A percentile compares a stretch with the other conserved stretches of the same genome.
Evolutionary conservation across 2,888 invertebrate species (phyloP).

Genomic region (Rhamphomyia laevipes): DNA sequence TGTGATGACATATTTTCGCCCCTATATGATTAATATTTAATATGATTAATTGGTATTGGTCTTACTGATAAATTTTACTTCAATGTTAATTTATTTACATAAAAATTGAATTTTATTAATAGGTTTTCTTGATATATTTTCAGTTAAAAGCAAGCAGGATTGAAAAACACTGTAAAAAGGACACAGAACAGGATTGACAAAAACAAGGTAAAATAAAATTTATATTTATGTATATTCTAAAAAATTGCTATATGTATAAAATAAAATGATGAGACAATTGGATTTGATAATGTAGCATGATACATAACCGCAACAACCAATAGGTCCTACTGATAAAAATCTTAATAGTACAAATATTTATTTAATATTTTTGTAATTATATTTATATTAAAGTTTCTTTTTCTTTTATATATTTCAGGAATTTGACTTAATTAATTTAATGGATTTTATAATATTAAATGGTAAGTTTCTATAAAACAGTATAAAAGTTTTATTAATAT

Average conservation of each 20-base stretch:
- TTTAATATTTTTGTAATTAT: not conserved
- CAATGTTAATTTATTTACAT: too few relatives aligned
- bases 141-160: too few relatives aligned
- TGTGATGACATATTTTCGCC: conserved; percentile 31
- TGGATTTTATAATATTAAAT: too few relatives aligned
- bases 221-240: too few relatives aligned
- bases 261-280: conserved; percentile 20
- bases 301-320: conserved; percentile 23
- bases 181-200: too few relatives aligned
- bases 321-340: conserved; percentile 14
- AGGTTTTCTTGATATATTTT: too few relatives aligned
- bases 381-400: not conserved
- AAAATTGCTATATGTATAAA: not conserved
- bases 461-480: too few relatives aligned
- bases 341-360: too few relatives aligned
- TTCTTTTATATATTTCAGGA: not conserved
- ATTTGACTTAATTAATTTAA: too few relatives aligned
- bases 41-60: conserved; percentile 26
- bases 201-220: too few relatives aligned
- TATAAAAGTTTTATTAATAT: not conserved
- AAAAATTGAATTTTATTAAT: too few relatives aligned
- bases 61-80: conserved; percentile 22
- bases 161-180: too few relatives aligned
- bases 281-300: conserved; percentile 20
- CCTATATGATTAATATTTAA: conserved; percentile 30